Evolutionary conservation across 2,888 invertebrate species (phyloP).

Genomic region (Matsumyia berberina): DNA sequence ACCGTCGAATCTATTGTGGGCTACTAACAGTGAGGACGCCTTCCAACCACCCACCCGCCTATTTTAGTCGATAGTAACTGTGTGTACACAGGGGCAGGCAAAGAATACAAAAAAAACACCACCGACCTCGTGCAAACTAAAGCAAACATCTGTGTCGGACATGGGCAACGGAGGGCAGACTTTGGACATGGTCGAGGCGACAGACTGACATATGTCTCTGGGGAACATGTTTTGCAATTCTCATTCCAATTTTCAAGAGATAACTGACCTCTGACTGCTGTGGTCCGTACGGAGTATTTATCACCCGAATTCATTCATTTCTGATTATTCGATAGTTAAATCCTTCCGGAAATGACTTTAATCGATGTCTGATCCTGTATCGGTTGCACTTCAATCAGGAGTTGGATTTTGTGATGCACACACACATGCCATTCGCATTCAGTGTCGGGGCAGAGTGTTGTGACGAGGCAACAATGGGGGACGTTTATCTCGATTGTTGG

Average conservation of each 20-base stretch:
- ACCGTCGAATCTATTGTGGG: constrained; percentile 57
- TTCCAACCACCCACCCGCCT: constrained; percentile 27
- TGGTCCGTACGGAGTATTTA: constrained; percentile 57
- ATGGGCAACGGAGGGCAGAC: constrained; percentile 61
- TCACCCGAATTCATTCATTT: constrained; percentile 64
- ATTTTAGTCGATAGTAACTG: constrained; percentile 70
- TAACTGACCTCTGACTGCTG: constrained; percentile 70
- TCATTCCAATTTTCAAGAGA: constrained; percentile 58
- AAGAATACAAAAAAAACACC: constrained; percentile 6
- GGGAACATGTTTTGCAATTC: constrained; percentile 50
- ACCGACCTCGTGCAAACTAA: constrained; percentile 28
- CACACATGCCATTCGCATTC: constrained; percentile 16
- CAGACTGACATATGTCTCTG: constrained; percentile 74
- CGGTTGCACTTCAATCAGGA: constrained; percentile 68
- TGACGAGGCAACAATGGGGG: constrained; percentile 39
- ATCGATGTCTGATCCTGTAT: constrained; percentile 68
- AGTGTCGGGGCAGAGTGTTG: constrained; percentile 45
- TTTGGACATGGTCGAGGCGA: constrained; percentile 71
- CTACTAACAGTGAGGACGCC: constrained; percentile 37
- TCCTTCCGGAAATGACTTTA: constrained; percentile 72
- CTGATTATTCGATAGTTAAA: constrained; percentile 66
- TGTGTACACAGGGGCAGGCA: constrained; percentile 56
- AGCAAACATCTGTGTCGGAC: constrained; percentile 73
- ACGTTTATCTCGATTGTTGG: constrained; percentile 24
- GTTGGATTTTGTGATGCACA: constrained; percentile 57